Evolutionary conservation across 2,888 invertebrate species (phyloP), one percentile per base, ranked within the genome.

Genomic region (Plagodis pulveraria): DNA sequence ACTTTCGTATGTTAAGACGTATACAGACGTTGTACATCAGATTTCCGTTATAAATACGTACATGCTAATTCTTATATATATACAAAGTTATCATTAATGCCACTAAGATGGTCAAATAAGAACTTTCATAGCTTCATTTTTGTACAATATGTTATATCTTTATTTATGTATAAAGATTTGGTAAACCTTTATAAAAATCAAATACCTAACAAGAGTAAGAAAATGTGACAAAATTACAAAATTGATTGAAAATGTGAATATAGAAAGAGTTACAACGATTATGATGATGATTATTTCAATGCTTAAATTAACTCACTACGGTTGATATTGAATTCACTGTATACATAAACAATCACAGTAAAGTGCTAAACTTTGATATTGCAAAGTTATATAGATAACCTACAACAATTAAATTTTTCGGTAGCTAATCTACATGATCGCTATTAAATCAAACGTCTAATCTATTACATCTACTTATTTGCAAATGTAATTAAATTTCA

Each of bases 1-100:
- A 80, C 83, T 81, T 78, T 77, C 76, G 81, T 76, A 75, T 83
- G 81, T 80, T 78, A 82, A 83, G 83, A 89, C 91, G 91, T 91
- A 91, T 91, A 91, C 91, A 87, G 84, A 88, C 87, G 84, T 91
- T 92, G 91, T 92, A 92, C 91, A 91, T 90, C 89, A 89, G 90
- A 87, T 90, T 90, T 86, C 82, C 73, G 78, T 85, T 86, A 84
- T 76, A 80, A 81, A 79, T 81, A 86, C 71, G 76, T 83, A 82
- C 72, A 78, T 71, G 72, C 78, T 84, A 81, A 72, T 63, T 48
- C 62, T 66, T 64, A 65, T 58, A 42, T 63, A 67, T 53, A 12
- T 67, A 65, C 67, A 69, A 56, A 58, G 44, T 64, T 69, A 62
- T 65, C 36, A 59, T 65, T 59, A 64, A 47, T 62, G 49, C 45